phyloP scores from a whole-genome alignment of 2,888 invertebrate species.

The Pardosa pseudoannulata region DNA sequence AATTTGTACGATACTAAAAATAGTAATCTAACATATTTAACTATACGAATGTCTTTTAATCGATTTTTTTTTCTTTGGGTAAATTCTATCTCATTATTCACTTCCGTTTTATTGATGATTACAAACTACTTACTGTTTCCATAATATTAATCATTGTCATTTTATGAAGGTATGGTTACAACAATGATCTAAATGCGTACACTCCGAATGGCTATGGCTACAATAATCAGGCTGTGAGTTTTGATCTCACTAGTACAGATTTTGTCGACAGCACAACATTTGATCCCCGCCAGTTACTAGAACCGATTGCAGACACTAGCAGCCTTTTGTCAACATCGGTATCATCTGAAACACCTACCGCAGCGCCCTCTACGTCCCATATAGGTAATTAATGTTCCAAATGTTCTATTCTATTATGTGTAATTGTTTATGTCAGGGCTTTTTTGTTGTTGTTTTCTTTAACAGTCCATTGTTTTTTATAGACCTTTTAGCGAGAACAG shows the following conservation, averaged over 20 bases:
- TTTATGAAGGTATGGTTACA: slow-evolving; percentile 81
- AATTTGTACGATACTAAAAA: too few species aligned
- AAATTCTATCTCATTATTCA: too few species aligned
- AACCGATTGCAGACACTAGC: slow-evolving; percentile 71
- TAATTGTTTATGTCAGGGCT: too few species aligned
- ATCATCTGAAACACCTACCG: slow-evolving; percentile 4
- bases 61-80: too few species aligned
- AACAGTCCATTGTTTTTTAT: not conserved
- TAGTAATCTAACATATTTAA: too few species aligned
- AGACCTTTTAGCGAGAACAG: slow-evolving; percentile 83
- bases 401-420: not conserved
- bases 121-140: too few species aligned
- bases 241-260: slow-evolving; percentile 87
- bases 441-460: too few species aligned
- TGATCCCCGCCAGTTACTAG: slow-evolving; percentile 82
- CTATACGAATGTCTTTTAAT: too few species aligned
- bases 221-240: slow-evolving; percentile 75
- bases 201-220: slow-evolving; percentile 78
- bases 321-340: slow-evolving; percentile 65
- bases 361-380: not conserved
- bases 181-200: slow-evolving; percentile 83
- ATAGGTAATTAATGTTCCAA: slow-evolving; percentile 11
- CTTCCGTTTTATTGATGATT: too few species aligned
- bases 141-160: too few species aligned
- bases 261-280: slow-evolving; percentile 80